phyloP scores from a whole-genome alignment of 1,140 invertebrate species.

The Laodelphax striatellus region DNA sequence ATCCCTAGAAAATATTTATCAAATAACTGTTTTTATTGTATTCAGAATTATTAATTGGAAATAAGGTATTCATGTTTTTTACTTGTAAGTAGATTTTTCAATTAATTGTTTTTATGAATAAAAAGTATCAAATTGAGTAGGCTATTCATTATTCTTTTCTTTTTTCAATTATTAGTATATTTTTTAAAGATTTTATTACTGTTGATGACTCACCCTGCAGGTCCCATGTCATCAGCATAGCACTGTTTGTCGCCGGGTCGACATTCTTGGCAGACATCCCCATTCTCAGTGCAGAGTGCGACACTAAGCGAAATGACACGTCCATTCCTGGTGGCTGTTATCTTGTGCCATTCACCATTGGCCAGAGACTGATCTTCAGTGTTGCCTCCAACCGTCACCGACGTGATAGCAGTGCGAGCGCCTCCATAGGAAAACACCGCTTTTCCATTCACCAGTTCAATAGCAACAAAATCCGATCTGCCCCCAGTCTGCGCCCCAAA shows the following conservation, averaged over 20 bases:
- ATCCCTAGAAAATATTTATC: too few relatives aligned
- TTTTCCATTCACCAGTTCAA: slow-evolving; percentile 72
- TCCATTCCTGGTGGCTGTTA: slow-evolving; percentile 81
- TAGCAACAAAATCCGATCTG: slow-evolving; percentile 81
- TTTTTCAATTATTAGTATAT: too few relatives aligned
- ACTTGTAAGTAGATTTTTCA: too few relatives aligned
- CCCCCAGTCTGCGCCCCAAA: slow-evolving; percentile 76
- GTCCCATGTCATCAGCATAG: slow-evolving; percentile 72
- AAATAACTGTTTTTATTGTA: too few relatives aligned
- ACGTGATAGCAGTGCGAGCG: slow-evolving; percentile 70
- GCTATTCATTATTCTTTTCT: too few relatives aligned
- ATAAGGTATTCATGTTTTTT: too few relatives aligned
- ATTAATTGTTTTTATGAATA: too few relatives aligned
- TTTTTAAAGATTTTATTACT: too few relatives aligned
- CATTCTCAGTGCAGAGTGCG: slow-evolving; percentile 66
- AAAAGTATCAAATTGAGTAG: too few relatives aligned
- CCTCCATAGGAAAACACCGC: slow-evolving; percentile 84
- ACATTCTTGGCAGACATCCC: slow-evolving; percentile 76
- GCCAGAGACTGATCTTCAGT: slow-evolving; percentile 46
- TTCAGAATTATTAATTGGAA: too few relatives aligned
- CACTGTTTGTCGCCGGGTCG: slow-evolving; percentile 64
- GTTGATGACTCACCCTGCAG: slow-evolving; percentile 54
- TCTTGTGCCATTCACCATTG: slow-evolving; percentile 82
- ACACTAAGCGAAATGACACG: slow-evolving; percentile 74
- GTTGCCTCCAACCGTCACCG: slow-evolving; percentile 49